These are phyloP conservation scores for Gari tellinella DNA, from an alignment of 2,888 invertebrate species.

Conservation along the genomic window DNA sequence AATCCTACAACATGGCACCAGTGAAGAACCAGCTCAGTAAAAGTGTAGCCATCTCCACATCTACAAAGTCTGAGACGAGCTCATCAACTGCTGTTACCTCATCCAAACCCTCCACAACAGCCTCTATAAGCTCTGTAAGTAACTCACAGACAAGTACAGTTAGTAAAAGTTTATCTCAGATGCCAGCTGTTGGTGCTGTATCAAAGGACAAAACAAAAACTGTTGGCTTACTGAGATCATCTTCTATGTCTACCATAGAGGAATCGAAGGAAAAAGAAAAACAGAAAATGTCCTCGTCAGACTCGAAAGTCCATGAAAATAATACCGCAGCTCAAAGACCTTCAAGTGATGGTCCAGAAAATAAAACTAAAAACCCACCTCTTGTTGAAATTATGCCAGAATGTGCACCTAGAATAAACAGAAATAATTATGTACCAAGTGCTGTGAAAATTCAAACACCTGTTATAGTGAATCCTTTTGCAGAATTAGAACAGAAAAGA, in stretches of 20 bases:
- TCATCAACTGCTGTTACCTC: slow-evolving; percentile 1
- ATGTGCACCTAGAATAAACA: slow-evolving; percentile 47
- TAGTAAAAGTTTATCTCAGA: slow-evolving; percentile 51
- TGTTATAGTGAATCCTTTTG: slow-evolving; percentile 79
- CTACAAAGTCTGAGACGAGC: background rate
- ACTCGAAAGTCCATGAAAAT: slow-evolving; percentile 34
- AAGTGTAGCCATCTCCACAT: background rate
- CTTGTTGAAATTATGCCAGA: slow-evolving; percentile 63
- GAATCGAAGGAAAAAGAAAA: slow-evolving; percentile 53
- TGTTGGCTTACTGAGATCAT: slow-evolving; percentile 39
- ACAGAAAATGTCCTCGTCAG: slow-evolving; percentile 46
- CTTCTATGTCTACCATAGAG: slow-evolving; percentile 59
- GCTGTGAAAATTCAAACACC: slow-evolving; percentile 62
- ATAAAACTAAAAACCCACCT: slow-evolving; percentile 36
- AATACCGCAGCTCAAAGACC: slow-evolving; percentile 33
- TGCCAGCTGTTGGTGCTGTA: slow-evolving; percentile 45
- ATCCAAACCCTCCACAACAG: slow-evolving; percentile 41
- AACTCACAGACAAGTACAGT: slow-evolving; percentile 37
- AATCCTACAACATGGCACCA: slow-evolving; percentile 60
- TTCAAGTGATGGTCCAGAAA: slow-evolving; percentile 51
- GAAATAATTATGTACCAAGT: slow-evolving; percentile 41
- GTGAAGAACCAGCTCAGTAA: slow-evolving; percentile 11
- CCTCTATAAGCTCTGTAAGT: slow-evolving; percentile 25
- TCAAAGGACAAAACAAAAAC: slow-evolving; percentile 23
- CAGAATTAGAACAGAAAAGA: slow-evolving; percentile 64